These are phyloP conservation scores for Spizaetus ornatus DNA, from an alignment of 2,113 vertebrate genomes.

Conservation along the genomic window DNA sequence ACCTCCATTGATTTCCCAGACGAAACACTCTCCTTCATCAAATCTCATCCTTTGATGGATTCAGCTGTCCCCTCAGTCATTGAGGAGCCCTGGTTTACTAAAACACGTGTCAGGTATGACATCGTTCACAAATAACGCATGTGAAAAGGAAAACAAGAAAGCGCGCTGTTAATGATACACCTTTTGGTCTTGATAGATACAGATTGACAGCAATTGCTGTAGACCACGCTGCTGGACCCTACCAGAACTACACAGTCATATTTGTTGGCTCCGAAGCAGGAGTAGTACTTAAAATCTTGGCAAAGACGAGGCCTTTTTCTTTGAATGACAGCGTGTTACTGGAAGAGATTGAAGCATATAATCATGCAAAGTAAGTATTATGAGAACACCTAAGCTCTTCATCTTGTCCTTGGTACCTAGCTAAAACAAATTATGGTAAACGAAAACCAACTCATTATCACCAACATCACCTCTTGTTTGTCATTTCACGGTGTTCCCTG, in stretches of 20 bases:
- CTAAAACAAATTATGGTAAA: neutral
- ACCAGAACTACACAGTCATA: conserved; percentile 94
- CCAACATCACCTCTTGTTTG: neutral
- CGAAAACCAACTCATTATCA: neutral
- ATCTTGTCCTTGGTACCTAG: neutral
- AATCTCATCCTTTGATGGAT: conserved; percentile 97
- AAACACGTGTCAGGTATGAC: conserved; percentile 92
- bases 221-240: conserved; percentile 88
- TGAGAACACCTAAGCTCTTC: neutral
- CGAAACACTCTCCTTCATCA: conserved; percentile 95
- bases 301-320: conserved; percentile 85
- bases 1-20: conserved; percentile 96
- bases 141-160: neutral
- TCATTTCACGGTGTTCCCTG: neutral
- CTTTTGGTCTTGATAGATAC: conserved; percentile 78
- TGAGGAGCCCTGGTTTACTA: conserved; percentile 98
- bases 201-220: conserved; percentile 89
- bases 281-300: conserved; percentile 92
- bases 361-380: conserved; percentile 89
- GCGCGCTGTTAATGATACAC: neutral
- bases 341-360: conserved; percentile 97
- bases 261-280: conserved; percentile 96
- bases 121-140: neutral
- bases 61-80: conserved; percentile 87
- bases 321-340: conserved; percentile 91